These are phyloP conservation scores for Ranitomeya imitator DNA, from an alignment of 2,113 vertebrate genomes.

Conservation along the genomic window DNA sequence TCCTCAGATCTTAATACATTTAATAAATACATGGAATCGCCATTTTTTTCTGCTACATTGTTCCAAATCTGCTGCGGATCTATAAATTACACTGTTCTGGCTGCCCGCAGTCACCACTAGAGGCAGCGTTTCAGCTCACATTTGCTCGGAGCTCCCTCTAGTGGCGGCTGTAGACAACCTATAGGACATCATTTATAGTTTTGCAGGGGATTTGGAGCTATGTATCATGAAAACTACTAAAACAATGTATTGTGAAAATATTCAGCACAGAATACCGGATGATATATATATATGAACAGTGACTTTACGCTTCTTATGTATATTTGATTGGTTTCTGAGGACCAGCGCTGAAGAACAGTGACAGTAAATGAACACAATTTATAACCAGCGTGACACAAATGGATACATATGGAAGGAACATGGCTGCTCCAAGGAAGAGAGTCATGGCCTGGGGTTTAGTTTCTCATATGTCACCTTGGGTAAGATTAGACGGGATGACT, in stretches of 20 bases:
- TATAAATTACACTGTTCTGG: not conserved
- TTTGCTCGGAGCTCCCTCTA: not conserved
- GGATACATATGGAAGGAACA: constrained; percentile 2
- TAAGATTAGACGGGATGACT: not conserved
- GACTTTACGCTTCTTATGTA: no score
- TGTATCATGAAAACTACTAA: not conserved
- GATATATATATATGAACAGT: not conserved
- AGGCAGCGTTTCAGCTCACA: not conserved
- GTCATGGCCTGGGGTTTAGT: not conserved
- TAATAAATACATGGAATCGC: not conserved
- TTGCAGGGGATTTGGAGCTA: not conserved
- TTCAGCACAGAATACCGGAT: not conserved
- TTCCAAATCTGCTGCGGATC: not conserved
- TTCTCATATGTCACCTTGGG: not conserved
- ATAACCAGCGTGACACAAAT: constrained; percentile 3
- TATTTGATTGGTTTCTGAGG: not conserved
- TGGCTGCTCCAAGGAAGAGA: constrained; percentile 17
- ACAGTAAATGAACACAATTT: not conserved
- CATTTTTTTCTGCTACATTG: not conserved
- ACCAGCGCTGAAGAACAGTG: not conserved
- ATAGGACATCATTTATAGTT: not conserved
- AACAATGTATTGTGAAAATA: no score
- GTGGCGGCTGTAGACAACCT: not conserved
- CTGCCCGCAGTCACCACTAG: not conserved
- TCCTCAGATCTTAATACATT: not conserved